These are phyloP conservation scores for Cettia cetti DNA, from an alignment of 2,113 vertebrate species.

Conservation along the genomic window DNA sequence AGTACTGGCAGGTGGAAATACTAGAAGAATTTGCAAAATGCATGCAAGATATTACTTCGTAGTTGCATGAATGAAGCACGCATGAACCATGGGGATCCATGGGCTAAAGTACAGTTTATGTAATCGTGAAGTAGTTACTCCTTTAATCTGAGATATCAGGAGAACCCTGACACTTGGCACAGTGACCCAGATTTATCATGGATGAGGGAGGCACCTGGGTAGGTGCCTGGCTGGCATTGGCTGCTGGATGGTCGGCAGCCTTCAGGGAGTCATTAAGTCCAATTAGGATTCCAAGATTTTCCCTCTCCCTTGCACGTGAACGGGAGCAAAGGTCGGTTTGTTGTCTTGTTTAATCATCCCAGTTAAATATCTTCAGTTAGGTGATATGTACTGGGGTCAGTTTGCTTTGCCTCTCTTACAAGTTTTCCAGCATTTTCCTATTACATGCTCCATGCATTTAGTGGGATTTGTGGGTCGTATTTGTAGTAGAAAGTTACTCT, in stretches of 20 bases:
- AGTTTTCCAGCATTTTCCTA: neutral
- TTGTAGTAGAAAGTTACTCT: neutral
- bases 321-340: neutral
- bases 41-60: neutral
- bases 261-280: neutral
- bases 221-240: conserved; percentile 35
- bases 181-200: conserved; percentile 46
- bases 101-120: conserved; percentile 47
- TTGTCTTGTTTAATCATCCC: neutral
- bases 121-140: neutral
- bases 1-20: neutral
- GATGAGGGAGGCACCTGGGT: neutral
- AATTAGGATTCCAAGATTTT: neutral
- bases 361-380: neutral
- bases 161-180: conserved; percentile 48
- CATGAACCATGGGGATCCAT: neutral
- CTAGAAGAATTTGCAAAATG: neutral
- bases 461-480: neutral
- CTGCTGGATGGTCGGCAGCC: neutral
- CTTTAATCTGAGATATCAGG: conserved; percentile 21
- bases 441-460: neutral
- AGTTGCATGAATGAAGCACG: neutral
- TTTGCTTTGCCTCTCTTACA: neutral
- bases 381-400: neutral
- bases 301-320: neutral